Evolutionary conservation across 2,888 invertebrate genomes (phyloP).

Genomic region (Plagodis pulveraria): DNA sequence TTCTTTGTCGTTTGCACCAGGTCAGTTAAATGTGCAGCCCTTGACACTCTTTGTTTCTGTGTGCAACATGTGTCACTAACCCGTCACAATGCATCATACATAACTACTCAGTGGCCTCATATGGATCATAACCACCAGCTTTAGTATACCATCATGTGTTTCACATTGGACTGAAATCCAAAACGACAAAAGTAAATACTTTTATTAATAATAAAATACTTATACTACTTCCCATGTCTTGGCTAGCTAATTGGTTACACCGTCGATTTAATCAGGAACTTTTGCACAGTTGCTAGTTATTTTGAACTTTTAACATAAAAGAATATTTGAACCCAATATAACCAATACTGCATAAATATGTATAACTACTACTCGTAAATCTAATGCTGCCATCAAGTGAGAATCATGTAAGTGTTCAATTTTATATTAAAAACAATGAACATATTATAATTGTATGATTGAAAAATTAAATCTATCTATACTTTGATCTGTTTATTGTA

Average conservation of each 20-base stretch:
- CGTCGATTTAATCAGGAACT: constrained; percentile 1
- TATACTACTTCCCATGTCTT: constrained; percentile 16
- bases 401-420: too few relatives aligned
- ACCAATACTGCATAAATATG: too few relatives aligned
- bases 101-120: constrained; percentile 45
- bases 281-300: constrained; percentile 18
- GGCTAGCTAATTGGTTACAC: constrained; percentile 25
- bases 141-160: constrained; percentile 43
- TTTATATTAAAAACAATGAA: too few relatives aligned
- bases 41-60: constrained; percentile 77
- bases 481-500: too few relatives aligned
- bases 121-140: constrained; percentile 60
- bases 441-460: too few relatives aligned
- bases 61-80: constrained; percentile 83
- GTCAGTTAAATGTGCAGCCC: constrained; percentile 81
- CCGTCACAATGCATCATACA: constrained; percentile 55
- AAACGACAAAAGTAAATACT: constrained; percentile 9
- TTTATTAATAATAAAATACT: constrained; percentile 2
- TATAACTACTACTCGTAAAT: too few relatives aligned
- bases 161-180: constrained; percentile 29
- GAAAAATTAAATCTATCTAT: too few relatives aligned
- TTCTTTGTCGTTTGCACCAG: constrained; percentile 82
- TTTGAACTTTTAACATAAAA: too few relatives aligned
- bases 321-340: too few relatives aligned
- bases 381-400: too few relatives aligned